phyloP scores from a whole-genome alignment of 2,113 vertebrate genomes.

The Tyrannus savana region DNA sequence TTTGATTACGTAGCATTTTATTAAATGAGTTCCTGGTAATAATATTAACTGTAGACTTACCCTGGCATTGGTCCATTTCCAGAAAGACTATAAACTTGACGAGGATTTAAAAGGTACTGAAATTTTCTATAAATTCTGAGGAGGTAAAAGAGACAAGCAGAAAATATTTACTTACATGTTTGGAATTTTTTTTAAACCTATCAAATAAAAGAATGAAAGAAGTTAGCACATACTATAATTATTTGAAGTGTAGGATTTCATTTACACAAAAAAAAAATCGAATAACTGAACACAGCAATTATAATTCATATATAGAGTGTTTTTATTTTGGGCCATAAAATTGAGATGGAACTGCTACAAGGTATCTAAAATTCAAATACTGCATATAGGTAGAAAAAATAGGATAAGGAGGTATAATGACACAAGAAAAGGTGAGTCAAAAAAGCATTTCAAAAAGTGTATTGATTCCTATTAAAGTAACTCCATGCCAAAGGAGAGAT shows the following conservation, averaged over 20 bases:
- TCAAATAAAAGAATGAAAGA: background rate
- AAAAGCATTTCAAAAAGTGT: background rate
- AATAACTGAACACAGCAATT: background rate
- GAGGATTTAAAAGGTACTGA: constrained; percentile 93
- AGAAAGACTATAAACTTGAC: constrained; percentile 93
- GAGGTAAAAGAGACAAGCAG: constrained; percentile 15
- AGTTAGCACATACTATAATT: background rate
- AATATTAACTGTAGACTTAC: constrained; percentile 76
- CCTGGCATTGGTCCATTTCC: constrained; percentile 91
- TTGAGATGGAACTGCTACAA: background rate
- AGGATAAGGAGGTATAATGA: background rate
- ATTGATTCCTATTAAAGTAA: background rate
- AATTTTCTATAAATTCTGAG: constrained; percentile 94
- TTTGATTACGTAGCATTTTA: constrained; percentile 55
- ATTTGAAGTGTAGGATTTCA: background rate
- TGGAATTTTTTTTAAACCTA: background rate
- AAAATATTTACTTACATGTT: background rate
- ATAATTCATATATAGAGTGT: background rate
- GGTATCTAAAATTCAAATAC: background rate
- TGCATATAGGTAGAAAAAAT: background rate
- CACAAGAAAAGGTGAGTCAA: background rate
- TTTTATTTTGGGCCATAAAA: background rate
- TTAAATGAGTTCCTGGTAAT: constrained; percentile 56
- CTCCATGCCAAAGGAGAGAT: background rate
- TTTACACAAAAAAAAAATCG: background rate